phyloP scores from a whole-genome alignment of 1,140 invertebrate genomes.

The Listronotus bonariensis region DNA sequence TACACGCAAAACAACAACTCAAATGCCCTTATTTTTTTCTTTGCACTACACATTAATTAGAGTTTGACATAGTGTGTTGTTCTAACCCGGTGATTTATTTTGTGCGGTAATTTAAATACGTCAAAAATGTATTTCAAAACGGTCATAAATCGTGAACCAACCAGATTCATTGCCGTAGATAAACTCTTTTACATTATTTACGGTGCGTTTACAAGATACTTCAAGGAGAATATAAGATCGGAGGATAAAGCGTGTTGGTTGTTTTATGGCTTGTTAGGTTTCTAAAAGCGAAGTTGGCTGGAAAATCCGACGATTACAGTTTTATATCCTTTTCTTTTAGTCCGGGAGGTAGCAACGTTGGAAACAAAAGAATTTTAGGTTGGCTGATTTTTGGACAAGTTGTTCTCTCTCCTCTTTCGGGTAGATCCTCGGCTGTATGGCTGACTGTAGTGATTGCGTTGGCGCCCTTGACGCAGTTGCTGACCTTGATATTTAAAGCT shows the following conservation, averaged over 20 bases:
- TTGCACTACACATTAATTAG: conserved; percentile 12
- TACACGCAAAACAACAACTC: conserved; percentile 16
- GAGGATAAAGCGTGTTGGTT: conserved; percentile 6
- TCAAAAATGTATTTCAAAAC: conserved; percentile 25
- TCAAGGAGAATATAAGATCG: conserved; percentile 21
- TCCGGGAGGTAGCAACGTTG: too few relatives aligned
- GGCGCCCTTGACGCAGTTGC: too few relatives aligned
- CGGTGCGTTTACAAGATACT: conserved; percentile 28
- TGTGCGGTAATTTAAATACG: conserved; percentile 31
- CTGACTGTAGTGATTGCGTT: too few relatives aligned
- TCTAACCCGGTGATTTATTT: conserved; percentile 27
- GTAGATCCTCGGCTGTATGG: too few relatives aligned
- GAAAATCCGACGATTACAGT: too few relatives aligned
- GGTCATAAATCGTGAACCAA: conserved; percentile 19
- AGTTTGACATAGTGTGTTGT: conserved; percentile 19
- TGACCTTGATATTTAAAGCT: too few relatives aligned
- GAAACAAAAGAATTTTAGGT: too few relatives aligned
- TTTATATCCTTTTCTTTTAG: too few relatives aligned
- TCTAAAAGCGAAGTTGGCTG: background rate
- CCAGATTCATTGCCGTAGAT: conserved; percentile 33
- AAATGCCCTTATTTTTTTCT: conserved; percentile 11
- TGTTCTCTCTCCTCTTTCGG: too few relatives aligned
- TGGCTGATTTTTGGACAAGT: too few relatives aligned
- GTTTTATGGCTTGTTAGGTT: background rate
- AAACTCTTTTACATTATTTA: conserved; percentile 28